Base-by-base conservation (phyloP, 2,888 invertebrate species). In the Notodonta ziczac region DNA sequence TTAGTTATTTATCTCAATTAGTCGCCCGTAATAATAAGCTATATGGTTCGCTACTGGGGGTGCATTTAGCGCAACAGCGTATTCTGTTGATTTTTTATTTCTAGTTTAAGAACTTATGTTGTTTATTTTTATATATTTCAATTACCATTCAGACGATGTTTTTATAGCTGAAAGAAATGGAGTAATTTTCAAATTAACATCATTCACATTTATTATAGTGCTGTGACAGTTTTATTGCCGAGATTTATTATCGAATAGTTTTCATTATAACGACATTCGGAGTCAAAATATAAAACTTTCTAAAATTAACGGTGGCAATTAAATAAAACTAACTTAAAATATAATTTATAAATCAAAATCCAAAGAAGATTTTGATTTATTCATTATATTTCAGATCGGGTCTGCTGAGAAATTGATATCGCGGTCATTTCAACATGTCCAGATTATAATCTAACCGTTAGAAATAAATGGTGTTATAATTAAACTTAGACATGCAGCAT, bases 1-100 rank as follows among this genome's bases (percentile, higher is more conserved):
- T 91, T 89, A 88, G 89, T 91, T 89, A 90, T 92, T 91, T 90
- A 90, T 92, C 91, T 90, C 91, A 91, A 92, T 92, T 92, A 92
- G 91, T 87, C 86, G 82, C 71, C 77, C 80, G 81, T 92, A 92
- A 92, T 89, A 89, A 91, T 89, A 87, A 89, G 89, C 90, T 89
- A 90, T 87, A 85, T 82, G 72, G 80, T 75, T 56, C 68, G 67
- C 78, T 74, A 67, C 78, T 69, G 76, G 69, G 56, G 61, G 60
- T 71, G 73, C 73, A 69, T 69, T 74, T 69, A 69, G 69, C 66
- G 72, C 66, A 66, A 76, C 69, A 69, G 73, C 70, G 70, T 69
- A 73, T 69, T 74, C 74, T 65, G 72, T 73, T 74, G 72, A 70
- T 71, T 71, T 61, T 54, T 12, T 48, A 54, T 58, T 46, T 2